Evolutionary conservation across 2,797 vertebrate genomes (phyloP), one percentile per base, ranked within the genome.

Genomic region (Melanotaenia parkinsoni): DNA sequence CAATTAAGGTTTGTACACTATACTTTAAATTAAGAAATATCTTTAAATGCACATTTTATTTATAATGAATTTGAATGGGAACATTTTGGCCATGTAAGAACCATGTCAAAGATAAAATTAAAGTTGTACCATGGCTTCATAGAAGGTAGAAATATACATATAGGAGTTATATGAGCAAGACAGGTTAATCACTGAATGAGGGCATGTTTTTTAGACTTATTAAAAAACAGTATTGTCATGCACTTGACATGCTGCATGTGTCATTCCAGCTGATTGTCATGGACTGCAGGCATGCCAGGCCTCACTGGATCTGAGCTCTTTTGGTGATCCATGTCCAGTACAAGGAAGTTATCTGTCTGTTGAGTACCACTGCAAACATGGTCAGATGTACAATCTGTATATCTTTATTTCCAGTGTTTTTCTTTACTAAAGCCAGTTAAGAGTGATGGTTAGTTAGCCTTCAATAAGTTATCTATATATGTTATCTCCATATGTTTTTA

Each of bases 211-310:
- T 63, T 50, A 38, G 24, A 30, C 0, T 1, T 38, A 9, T n/a
- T 22, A 10, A 10, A 10, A 14, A 8, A 38, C 22, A 54, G 37
- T 4, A 13, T 26, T 38, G 5, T 16, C 6, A 0, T n/a, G 43
- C 40, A 4, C 40, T 71, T 63, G 4, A 24, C 32, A 30, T 61
- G 0, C 40, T 47, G 38, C 13, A 3, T 77, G 45, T 85, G 58
- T 75, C 22, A 0, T 83, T 88, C 9, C 85, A 99, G 98, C 89
- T 26, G 93, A 95, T 45, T 98, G 97, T 61, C 97, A 95, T 0
- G 96, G 97, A 65, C 95, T 96, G 56, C 96, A 98, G 84, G 95
- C 92, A 1, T 99, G 97, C 81, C 97, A 98, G 90, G 94, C 95
- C 70, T 79, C 93, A 28, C 91, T 94, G 2, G 94, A 98, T 45